Conservation (phyloP, 2,113 vertebrate species). For the Lophius piscatorius region DNA sequence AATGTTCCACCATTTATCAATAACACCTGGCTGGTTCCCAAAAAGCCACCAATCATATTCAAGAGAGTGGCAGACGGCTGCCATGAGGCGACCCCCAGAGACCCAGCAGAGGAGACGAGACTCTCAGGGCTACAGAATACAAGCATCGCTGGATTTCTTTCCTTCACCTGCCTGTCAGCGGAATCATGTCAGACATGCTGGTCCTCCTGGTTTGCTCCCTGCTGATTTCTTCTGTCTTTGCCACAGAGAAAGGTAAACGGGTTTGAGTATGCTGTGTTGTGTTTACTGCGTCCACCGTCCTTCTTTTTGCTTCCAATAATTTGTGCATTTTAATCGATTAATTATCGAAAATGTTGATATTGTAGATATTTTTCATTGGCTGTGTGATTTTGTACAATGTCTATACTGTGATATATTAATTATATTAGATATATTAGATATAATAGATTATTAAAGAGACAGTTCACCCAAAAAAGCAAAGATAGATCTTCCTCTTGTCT, state of each 20-base stretch:
- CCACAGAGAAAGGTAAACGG: conserved; percentile 65
- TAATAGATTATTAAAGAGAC: no score
- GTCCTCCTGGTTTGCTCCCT: conserved; percentile 47
- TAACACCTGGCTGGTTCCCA: conserved; percentile 80
- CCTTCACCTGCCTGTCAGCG: neutral
- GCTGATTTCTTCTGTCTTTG: conserved; percentile 46
- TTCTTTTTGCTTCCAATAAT: no score
- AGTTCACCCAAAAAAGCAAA: no score
- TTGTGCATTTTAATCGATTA: no score
- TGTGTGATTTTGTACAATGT: no score
- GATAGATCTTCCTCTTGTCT: no score
- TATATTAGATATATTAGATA: no score
- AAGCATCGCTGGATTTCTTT: conserved; percentile 3
- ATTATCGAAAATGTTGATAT: no score
- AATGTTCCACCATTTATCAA: conserved; percentile 53
- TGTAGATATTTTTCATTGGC: no score
- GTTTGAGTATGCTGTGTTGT: no score
- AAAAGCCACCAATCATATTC: conserved; percentile 60
- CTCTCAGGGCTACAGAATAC: conserved; percentile 21
- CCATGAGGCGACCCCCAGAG: conserved; percentile 36
- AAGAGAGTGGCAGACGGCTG: conserved; percentile 2
- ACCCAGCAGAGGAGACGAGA: conserved; percentile 12
- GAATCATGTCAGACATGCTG: conserved; percentile 49
- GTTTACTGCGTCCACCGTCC: no score
- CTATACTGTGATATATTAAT: no score